Conservation (phyloP, 2,797 vertebrate genomes). For the Lutjanus argentimaculatus region DNA sequence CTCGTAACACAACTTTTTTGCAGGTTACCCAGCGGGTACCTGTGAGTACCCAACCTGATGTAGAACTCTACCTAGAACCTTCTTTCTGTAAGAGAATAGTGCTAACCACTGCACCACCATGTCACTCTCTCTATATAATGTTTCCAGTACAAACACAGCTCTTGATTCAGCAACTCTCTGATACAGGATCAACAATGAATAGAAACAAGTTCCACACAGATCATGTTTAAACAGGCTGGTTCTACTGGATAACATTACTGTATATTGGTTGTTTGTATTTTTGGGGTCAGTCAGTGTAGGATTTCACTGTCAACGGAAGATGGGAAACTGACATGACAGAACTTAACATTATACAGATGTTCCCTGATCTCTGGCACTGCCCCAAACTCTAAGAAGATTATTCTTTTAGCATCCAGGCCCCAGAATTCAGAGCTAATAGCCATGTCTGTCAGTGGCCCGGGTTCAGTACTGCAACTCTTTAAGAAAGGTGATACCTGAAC, state of each 20-base stretch:
- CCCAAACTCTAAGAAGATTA: constrained; percentile 33
- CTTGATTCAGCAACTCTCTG: neutral
- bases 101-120: too few species aligned
- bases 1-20: too few species aligned
- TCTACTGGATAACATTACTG: neutral
- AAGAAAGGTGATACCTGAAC: constrained; percentile 65
- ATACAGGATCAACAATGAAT: neutral
- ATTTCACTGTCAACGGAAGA: constrained; percentile 31
- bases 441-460: constrained; percentile 43
- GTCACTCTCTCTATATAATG: neutral
- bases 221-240: neutral
- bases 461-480: constrained; percentile 36
- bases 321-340: constrained; percentile 37
- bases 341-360: constrained; percentile 57
- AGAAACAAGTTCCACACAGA: neutral
- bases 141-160: neutral
- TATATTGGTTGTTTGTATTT: neutral
- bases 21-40: too few species aligned
- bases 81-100: too few species aligned
- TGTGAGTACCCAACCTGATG: too few species aligned
- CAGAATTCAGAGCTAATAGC: constrained; percentile 50
- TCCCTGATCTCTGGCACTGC: constrained; percentile 32
- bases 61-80: too few species aligned
- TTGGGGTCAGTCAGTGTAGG: neutral
- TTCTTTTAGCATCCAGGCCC: constrained; percentile 40